Evolutionary conservation across 2,888 invertebrate species (phyloP).

Genomic region (Agrotis clavis): DNA sequence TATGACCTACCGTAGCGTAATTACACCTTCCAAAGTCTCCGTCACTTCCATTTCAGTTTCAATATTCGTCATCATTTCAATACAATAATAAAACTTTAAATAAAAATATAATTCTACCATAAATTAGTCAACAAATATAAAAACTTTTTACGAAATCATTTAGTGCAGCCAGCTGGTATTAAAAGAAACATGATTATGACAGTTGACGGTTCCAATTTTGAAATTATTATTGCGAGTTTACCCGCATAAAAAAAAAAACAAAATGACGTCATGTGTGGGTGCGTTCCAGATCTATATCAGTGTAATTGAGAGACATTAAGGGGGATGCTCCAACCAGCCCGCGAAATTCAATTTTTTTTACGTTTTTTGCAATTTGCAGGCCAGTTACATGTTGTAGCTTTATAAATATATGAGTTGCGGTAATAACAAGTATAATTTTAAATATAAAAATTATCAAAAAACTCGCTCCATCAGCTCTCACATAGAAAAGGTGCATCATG

Average conservation of each 20-base stretch:
- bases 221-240: constrained; percentile 41
- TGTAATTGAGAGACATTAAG: constrained; percentile 37
- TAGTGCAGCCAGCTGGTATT: constrained; percentile 68
- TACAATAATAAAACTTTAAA: constrained; percentile 20
- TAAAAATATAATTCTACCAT: constrained; percentile 39
- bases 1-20: constrained; percentile 78
- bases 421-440: no score
- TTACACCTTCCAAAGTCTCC: constrained; percentile 77
- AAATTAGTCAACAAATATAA: constrained; percentile 48
- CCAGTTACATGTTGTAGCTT: no score
- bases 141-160: constrained; percentile 56
- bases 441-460: no score
- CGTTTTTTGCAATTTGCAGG: no score
- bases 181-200: constrained; percentile 41
- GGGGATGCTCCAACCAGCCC: no score
- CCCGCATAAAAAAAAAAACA: constrained; percentile 43
- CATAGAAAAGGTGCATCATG: no score
- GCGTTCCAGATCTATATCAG: constrained; percentile 48
- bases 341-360: no score
- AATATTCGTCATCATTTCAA: constrained; percentile 69
- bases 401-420: no score
- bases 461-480: no score
- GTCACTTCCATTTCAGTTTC: constrained; percentile 73
- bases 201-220: constrained; percentile 50
- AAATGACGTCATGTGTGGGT: constrained; percentile 24